Base-by-base conservation (phyloP, 2,888 invertebrate genomes). In the Athalia rosae region DNA sequence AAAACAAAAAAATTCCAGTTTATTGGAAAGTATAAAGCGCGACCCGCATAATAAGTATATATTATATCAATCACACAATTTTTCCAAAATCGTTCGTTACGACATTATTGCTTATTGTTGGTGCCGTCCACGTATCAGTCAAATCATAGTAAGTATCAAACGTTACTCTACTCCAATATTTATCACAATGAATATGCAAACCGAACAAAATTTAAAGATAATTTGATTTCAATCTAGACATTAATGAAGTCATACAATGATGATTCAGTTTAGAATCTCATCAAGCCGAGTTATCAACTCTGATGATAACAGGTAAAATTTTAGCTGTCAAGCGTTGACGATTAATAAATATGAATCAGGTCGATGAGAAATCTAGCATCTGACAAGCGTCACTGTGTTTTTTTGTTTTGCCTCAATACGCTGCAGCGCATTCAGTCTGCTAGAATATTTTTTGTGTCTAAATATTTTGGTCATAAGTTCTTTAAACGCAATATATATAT, bases 211-310 rank as follows among this genome's bases (percentile, higher is more conserved):
- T 48, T 62, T 15, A 9, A 66, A 28, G 47, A 50, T 11, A 62
- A 43, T 62, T 62, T 45, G 11, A 62, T 62, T 62, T 7, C 11
- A 62, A 41, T 11, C 45, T 8, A n/a, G 6, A n/a, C 48, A 47
- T 48, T 45, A 28, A 66, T n/a, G 47, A 48, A 4, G 48, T 66
- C 48, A 48, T 48, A 7, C 2, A 58, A 6, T 53, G 15, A 48
- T 0, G 15, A 48, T 48, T 66, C 66, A 66, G 48, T 48, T 53
- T 41, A 43, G 47, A 43, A 56, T 56, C 53, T 5, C 15, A 66
- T 66, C 28, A 47, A 66, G 66, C 66, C 66, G 66, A 66, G 66
- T 13, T 47, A 48, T 66, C 66, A 66, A 15, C 50, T 66, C 15
- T 66, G 66, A 66, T 5, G 62, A 50, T 66, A 47, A 66, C 11